Evolutionary conservation across 1,140 invertebrate genomes (phyloP), one percentile per base, ranked within the genome.

Genomic region (Meloidogyne chitwoodi): DNA sequence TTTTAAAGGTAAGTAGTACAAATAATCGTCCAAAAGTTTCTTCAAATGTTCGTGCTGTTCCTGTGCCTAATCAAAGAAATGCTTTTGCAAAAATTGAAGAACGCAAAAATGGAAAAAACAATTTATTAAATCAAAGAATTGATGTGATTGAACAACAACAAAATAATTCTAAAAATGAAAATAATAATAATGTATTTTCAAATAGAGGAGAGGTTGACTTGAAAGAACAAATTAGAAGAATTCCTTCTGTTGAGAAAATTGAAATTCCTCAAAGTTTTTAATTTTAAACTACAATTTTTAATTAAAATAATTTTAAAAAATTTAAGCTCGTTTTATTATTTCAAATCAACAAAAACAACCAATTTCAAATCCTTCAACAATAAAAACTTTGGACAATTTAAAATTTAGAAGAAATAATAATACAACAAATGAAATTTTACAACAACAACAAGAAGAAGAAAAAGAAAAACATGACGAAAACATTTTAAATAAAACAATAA

Each of bases 51-150:
- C 72, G 82, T 22, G 84, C 85, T 10, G 85, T 87, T 0, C 85
- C 85, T 12, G 85, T 86, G 19, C 85, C 85, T 11, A 86, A 80
- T 74, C 85, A 86, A 80, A 76, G 85, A 56, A 34, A 83, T 34
- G 78, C 81, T 24, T 86, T 77, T 68, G 77, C 83, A 11, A 83
- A 81, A 68, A 86, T 87, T 77, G 82, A 87, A 72, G 75, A 85
- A 71, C 48, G 81, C 48, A 80, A 65, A 24, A 83, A 71, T 62
- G 48, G 48, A 4, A 56, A 56, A 56, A 56, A n/a, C 12, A 48
- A 48, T 19, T 16, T 56, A 6, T 56, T n/a, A n/a, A 56, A 56
- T 56, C 48, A 56, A 22, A 56, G 19, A 56, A 65, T 38, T 41
- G 65, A 75, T n/a, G n/a, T n/a, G n/a, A n/a, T n/a, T 22, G 22